Conservation (phyloP, 2,113 vertebrate species). For the Tupaia chinensis region DNA sequence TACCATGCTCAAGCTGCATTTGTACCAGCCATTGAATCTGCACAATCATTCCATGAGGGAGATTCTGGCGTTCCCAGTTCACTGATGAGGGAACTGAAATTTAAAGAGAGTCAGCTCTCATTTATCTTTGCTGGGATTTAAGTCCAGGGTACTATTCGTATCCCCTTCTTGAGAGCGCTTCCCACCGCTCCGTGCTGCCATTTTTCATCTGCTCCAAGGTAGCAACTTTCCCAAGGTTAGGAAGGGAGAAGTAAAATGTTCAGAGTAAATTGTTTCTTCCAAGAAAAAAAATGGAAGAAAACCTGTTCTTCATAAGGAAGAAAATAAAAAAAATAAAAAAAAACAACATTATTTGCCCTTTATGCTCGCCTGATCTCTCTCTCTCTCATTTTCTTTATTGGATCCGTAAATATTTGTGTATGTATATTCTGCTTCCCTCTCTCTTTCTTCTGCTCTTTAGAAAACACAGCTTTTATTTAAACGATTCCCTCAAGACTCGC, state of each 20-base stretch:
- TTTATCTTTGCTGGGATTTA: background rate
- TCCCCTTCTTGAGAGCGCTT: background rate
- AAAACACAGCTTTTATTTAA: conserved; percentile 12
- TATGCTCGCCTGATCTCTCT: background rate
- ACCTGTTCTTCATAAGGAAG: background rate
- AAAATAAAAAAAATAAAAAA: no score
- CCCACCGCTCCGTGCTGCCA: background rate
- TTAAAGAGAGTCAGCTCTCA: background rate
- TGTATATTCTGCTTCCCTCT: background rate
- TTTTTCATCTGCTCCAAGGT: background rate
- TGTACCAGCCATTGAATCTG: background rate
- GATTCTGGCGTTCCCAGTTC: background rate
- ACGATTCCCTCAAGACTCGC: background rate
- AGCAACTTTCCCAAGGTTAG: background rate
- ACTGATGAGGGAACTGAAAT: background rate
- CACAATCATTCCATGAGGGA: background rate
- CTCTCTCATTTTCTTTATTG: background rate
- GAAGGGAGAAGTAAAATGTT: background rate
- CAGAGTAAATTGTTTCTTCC: background rate
- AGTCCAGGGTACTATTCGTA: background rate
- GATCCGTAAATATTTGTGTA: conserved; percentile 1
- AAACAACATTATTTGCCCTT: background rate
- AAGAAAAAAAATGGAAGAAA: background rate
- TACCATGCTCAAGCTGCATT: accelerated
- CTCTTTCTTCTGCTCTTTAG: conserved; percentile 36